Conservation (phyloP, 2,113 vertebrate genomes). For the Paraplagusia blochii region DNA sequence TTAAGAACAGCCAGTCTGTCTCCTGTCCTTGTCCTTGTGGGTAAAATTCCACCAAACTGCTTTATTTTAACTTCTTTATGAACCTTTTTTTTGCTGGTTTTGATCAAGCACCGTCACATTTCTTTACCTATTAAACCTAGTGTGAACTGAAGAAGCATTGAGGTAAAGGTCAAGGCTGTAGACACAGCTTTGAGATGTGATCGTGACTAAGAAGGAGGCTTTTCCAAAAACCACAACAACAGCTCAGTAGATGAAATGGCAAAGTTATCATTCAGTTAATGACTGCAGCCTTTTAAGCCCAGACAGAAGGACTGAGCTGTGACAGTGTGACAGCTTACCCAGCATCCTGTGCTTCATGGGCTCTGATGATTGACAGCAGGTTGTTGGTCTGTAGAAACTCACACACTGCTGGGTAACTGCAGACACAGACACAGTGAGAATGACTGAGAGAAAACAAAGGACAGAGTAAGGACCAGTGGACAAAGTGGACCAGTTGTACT, state of each 20-base stretch:
- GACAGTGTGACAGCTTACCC: constrained; percentile 60
- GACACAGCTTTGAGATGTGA: constrained; percentile 10
- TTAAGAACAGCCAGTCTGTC: no score
- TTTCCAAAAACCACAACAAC: constrained; percentile 12
- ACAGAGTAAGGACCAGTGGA: not conserved
- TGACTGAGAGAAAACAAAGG: not conserved
- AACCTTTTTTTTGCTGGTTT: no score
- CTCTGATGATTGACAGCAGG: constrained; percentile 94
- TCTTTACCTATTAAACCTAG: no score
- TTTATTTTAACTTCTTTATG: no score
- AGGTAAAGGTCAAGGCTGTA: constrained; percentile 16
- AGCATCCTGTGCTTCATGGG: constrained; percentile 84
- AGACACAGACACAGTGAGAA: constrained; percentile 2
- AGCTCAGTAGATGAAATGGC: constrained; percentile 32
- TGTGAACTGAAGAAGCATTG: no score
- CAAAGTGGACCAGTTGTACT: no score
- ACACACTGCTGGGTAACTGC: constrained; percentile 93
- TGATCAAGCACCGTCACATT: no score
- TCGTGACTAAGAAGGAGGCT: not conserved
- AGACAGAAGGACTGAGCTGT: constrained; percentile 19
- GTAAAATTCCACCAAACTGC: no score
- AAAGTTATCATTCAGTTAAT: constrained; percentile 40
- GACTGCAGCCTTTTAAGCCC: constrained; percentile 28
- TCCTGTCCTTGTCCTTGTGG: no score
- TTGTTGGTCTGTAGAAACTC: constrained; percentile 98